These are phyloP conservation scores for Physeter macrocephalus DNA, from an alignment of 2,113 vertebrate species.

Conservation along the genomic window DNA sequence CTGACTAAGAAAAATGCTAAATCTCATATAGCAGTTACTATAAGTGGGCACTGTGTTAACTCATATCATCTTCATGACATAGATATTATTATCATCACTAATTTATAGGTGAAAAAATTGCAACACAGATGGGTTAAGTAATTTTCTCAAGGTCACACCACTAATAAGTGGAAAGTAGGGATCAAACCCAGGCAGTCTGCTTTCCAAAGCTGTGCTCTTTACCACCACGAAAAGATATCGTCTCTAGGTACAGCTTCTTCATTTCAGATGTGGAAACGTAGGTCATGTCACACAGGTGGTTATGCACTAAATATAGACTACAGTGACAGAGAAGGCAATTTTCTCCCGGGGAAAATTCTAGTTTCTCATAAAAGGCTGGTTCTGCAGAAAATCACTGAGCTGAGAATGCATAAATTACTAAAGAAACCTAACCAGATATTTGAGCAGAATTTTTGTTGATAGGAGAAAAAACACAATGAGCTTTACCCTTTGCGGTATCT, in stretches of 20 bases:
- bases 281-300: slow-evolving; percentile 60
- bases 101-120: not conserved
- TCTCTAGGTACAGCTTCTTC: slow-evolving; percentile 14
- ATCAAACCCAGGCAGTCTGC: slow-evolving; percentile 1
- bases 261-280: slow-evolving; percentile 36
- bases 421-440: slow-evolving; percentile 66
- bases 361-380: slow-evolving; percentile 68
- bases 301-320: slow-evolving; percentile 63
- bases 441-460: slow-evolving; percentile 64
- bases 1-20: slow-evolving; percentile 1
- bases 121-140: not conserved
- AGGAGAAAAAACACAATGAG: slow-evolving; percentile 57
- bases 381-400: slow-evolving; percentile 66
- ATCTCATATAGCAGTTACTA: not conserved
- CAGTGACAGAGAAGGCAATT: slow-evolving; percentile 65
- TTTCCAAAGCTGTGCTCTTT: not conserved
- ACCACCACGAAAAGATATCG: not conserved
- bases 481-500: slow-evolving; percentile 30
- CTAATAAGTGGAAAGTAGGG: not conserved
- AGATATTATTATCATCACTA: slow-evolving; percentile 5
- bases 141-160: slow-evolving; percentile 25
- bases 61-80: slow-evolving; percentile 20
- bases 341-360: slow-evolving; percentile 66
- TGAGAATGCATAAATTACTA: slow-evolving; percentile 72
- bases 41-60: not conserved